phyloP scores from a whole-genome alignment of 2,113 vertebrate genomes.

The Phoxinus phoxinus region DNA sequence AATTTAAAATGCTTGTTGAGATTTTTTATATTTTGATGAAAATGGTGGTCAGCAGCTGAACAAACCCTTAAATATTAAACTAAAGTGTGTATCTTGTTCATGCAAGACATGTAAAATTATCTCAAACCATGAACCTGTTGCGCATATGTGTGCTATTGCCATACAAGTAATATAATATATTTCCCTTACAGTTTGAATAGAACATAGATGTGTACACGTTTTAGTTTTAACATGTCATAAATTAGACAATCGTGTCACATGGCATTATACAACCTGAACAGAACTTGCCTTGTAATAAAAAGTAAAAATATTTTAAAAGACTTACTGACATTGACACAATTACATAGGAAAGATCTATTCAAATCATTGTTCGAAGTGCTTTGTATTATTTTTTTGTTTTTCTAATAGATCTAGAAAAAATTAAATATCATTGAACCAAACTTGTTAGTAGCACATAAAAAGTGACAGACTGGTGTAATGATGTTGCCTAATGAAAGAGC shows the following conservation, averaged over 20 bases:
- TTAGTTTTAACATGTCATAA: too few relatives aligned
- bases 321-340: too few relatives aligned
- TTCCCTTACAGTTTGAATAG: background rate
- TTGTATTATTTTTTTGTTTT: background rate
- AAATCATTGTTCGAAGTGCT: background rate
- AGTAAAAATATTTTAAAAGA: too few relatives aligned
- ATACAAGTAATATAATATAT: background rate
- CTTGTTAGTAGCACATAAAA: background rate
- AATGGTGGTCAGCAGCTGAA: background rate
- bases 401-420: background rate
- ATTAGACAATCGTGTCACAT: too few relatives aligned
- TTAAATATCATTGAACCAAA: background rate
- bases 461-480: background rate
- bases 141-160: background rate
- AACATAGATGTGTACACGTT: too few relatives aligned
- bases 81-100: background rate
- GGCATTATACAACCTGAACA: too few relatives aligned
- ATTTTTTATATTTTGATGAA: background rate
- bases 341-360: background rate
- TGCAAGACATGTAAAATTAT: background rate
- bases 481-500: background rate
- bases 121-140: background rate
- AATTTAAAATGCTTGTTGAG: background rate
- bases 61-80: background rate
- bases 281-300: too few relatives aligned